Conservation (phyloP, 2,888 invertebrate genomes). For the Nemotelus pantherinus region DNA sequence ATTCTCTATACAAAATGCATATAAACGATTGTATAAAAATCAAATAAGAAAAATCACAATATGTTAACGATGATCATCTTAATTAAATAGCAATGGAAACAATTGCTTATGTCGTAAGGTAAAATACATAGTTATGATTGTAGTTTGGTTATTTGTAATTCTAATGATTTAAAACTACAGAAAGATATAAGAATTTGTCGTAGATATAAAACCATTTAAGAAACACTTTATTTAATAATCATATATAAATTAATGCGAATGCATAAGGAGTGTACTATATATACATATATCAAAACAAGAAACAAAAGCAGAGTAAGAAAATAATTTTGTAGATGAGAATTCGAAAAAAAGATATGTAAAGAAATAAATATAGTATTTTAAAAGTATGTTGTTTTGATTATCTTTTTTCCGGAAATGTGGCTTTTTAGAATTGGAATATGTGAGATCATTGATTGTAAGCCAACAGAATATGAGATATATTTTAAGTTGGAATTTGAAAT, state of each 20-base stretch:
- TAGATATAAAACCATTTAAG: conserved; percentile 6
- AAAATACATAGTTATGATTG: not conserved
- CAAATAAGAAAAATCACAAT: not conserved
- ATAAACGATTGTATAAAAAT: not conserved
- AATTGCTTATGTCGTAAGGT: not conserved
- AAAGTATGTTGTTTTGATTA: not conserved
- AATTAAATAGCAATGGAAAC: not conserved
- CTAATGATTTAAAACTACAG: not conserved
- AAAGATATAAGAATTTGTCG: not conserved
- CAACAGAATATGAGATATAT: too few relatives aligned
- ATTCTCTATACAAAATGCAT: not conserved
- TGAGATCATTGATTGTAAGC: too few relatives aligned
- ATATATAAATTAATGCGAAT: not conserved
- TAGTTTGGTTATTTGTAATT: too few relatives aligned
- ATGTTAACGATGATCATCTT: not conserved
- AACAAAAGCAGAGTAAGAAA: conserved; percentile 12
- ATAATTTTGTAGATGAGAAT: conserved; percentile 43
- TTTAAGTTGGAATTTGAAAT: too few relatives aligned
- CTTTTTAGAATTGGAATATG: too few relatives aligned
- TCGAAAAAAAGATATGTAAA: conserved; percentile 32
- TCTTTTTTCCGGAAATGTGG: not conserved
- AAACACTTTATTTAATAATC: not conserved
- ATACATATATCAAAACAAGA: conserved; percentile 13
- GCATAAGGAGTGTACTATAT: conserved; percentile 32
- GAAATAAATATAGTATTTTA: conserved; percentile 42